Conservation (phyloP, 2,113 vertebrate species). For the Bombycilla garrulus region DNA sequence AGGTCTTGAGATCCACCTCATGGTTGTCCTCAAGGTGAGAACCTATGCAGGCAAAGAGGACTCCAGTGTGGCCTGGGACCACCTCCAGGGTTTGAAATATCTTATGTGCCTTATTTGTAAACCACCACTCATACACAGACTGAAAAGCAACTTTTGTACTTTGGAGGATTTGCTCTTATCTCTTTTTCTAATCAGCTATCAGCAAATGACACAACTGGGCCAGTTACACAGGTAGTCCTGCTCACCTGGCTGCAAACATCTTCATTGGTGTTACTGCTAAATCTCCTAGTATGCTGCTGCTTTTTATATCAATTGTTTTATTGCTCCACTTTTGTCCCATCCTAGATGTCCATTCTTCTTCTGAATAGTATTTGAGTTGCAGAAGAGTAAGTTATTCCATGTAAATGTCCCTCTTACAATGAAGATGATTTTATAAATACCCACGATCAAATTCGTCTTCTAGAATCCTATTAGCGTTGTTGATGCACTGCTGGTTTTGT, state of each 20-base stretch:
- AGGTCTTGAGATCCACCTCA: neutral
- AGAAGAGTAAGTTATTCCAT: neutral
- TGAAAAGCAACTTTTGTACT: neutral
- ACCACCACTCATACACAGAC: accelerated
- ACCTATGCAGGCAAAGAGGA: neutral
- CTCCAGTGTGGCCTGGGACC: accelerated
- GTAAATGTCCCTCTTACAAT: neutral
- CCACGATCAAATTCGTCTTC: neutral
- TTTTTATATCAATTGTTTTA: neutral
- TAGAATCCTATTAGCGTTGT: neutral
- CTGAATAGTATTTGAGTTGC: neutral
- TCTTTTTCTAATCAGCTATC: neutral
- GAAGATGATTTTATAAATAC: neutral
- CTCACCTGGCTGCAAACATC: neutral
- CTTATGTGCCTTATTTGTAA: neutral
- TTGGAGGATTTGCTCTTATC: neutral
- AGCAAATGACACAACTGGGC: neutral
- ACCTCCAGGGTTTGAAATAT: neutral
- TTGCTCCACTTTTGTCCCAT: neutral
- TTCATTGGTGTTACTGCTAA: neutral
- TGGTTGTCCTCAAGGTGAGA: neutral
- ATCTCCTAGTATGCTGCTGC: neutral
- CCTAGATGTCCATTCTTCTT: neutral
- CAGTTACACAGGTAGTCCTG: neutral
- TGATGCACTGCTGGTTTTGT: neutral